Percentiles rank a stretch among this genome's conserved stretches.
phyloP scores from a whole-genome alignment of 2,888 invertebrate genomes.

The Stenolophus ochropezus region DNA sequence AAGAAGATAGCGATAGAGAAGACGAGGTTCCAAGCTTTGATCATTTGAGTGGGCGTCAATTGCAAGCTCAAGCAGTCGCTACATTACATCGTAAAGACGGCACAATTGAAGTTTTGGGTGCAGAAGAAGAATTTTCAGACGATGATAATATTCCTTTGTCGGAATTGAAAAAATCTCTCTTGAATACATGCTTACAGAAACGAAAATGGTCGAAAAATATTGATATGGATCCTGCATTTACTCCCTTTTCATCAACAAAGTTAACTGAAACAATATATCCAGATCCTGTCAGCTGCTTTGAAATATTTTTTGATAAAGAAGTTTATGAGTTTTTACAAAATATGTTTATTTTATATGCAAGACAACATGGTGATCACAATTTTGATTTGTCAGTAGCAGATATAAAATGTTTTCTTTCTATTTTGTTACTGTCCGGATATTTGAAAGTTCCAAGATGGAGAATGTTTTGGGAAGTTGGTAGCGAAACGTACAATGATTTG shows the following conservation, averaged over 20 bases:
- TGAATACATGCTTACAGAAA: neutral
- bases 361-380: slow-evolving; percentile 1
- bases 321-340: slow-evolving; percentile 10
- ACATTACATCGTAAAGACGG: neutral
- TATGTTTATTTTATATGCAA: slow-evolving; percentile 5
- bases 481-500: neutral
- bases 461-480: neutral
- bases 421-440: slow-evolving; percentile 16
- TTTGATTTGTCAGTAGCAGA: neutral
- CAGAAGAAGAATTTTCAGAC: neutral
- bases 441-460: neutral
- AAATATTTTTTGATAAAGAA: slow-evolving; percentile 28
- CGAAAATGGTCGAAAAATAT: slow-evolving; percentile 15
- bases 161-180: neutral
- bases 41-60: slow-evolving; percentile 7
- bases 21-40: neutral
- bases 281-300: slow-evolving; percentile 10
- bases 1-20: slow-evolving; percentile 12
- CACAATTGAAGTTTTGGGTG: neutral
- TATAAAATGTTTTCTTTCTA: slow-evolving; percentile 11
- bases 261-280: neutral
- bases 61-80: slow-evolving; percentile 22
- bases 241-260: neutral
- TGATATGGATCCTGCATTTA: slow-evolving; percentile 1
- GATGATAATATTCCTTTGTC: slow-evolving; percentile 20